Evolutionary conservation across 2,113 vertebrate species (phyloP).

Genomic region (Alethe castanea): DNA sequence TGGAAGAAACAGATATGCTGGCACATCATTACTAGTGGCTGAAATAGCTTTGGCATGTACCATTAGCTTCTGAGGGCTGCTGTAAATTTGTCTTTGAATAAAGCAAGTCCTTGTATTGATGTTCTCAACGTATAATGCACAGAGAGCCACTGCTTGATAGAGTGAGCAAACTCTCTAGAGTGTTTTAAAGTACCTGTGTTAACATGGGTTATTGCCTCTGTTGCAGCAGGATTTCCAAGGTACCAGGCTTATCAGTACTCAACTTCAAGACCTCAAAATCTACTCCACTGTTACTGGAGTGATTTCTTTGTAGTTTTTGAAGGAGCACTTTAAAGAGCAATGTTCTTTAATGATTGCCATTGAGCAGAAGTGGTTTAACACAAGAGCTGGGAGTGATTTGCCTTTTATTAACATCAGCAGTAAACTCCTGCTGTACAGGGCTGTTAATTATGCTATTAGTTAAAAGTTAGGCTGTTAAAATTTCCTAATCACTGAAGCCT

Average conservation of each 20-base stretch:
- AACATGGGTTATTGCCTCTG: slow-evolving; percentile 32
- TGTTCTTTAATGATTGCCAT: slow-evolving; percentile 33
- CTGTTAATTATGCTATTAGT: neutral
- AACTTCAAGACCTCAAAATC: slow-evolving; percentile 64
- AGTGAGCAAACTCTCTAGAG: neutral
- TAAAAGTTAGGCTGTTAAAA: neutral
- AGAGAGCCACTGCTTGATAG: neutral
- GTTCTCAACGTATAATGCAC: neutral
- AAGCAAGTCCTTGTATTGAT: neutral
- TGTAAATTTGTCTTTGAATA: neutral
- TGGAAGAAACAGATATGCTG: neutral
- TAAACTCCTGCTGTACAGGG: neutral
- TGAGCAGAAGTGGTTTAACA: slow-evolving; percentile 47
- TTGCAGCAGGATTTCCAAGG: slow-evolving; percentile 48
- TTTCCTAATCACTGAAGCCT: neutral
- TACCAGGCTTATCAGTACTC: slow-evolving; percentile 61
- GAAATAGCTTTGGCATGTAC: neutral
- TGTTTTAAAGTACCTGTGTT: slow-evolving; percentile 47
- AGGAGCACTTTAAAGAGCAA: slow-evolving; percentile 61
- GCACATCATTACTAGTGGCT: neutral
- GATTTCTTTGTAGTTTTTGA: slow-evolving; percentile 71
- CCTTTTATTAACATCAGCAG: neutral
- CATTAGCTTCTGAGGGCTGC: neutral
- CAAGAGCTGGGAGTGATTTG: neutral
- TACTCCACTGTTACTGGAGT: slow-evolving; percentile 49